phyloP scores from a whole-genome alignment of 2,113 vertebrate species.

The Steatornis caripensis region DNA sequence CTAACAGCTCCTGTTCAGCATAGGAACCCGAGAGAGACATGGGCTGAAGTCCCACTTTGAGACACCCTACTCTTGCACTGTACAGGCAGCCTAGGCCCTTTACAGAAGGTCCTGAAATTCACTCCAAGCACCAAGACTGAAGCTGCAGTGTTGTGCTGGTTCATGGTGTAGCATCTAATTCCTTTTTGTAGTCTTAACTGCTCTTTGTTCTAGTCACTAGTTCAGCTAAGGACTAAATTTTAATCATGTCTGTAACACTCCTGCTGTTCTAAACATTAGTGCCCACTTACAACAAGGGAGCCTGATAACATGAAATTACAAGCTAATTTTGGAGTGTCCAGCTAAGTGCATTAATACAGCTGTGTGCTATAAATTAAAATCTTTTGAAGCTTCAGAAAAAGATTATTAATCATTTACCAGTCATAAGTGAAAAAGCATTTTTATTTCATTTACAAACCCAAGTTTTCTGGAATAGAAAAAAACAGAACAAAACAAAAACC shows the following conservation, averaged over 20 bases:
- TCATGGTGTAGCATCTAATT: not conserved
- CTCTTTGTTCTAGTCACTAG: not conserved
- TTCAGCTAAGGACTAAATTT: not conserved
- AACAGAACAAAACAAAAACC: not conserved
- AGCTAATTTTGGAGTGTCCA: conserved; percentile 44
- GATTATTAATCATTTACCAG: not conserved
- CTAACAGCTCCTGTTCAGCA: not conserved
- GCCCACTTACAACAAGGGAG: conserved; percentile 4
- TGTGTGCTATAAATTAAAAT: conserved; percentile 26
- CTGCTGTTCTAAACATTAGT: conserved; percentile 5
- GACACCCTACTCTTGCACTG: not conserved
- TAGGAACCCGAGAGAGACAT: accelerated
- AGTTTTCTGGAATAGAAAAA: not conserved
- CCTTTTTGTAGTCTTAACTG: not conserved
- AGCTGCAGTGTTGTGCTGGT: not conserved
- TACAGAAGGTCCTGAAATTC: not conserved
- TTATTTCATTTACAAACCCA: not conserved
- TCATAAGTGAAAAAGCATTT: not conserved
- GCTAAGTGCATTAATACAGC: conserved; percentile 25
- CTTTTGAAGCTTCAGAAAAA: conserved; percentile 21
- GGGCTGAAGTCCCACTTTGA: not conserved
- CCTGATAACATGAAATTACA: conserved; percentile 49
- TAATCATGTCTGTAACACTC: not conserved
- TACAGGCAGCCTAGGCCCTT: not conserved
- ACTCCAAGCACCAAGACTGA: not conserved